These are phyloP conservation scores for Crocallis elinguaria DNA, from an alignment of 2,888 invertebrate genomes.

Conservation along the genomic window DNA sequence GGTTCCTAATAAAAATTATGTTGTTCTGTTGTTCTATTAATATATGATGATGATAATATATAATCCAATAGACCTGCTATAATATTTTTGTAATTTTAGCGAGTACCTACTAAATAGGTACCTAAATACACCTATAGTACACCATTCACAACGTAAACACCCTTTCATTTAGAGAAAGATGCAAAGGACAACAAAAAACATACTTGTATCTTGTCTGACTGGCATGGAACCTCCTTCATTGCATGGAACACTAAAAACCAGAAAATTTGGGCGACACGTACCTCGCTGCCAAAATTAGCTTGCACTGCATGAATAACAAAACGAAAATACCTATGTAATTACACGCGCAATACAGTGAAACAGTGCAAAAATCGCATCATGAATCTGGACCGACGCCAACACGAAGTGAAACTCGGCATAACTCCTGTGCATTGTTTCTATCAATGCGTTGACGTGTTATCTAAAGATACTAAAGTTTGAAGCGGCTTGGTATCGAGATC, in stretches of 20 bases:
- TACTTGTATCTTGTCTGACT: too few relatives aligned
- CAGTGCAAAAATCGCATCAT: conserved; percentile 24
- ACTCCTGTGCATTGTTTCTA: conserved; percentile 21
- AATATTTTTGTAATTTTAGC: too few relatives aligned
- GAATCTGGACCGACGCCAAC: conserved; percentile 21
- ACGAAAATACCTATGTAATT: background rate
- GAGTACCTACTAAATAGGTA: too few relatives aligned
- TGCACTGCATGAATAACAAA: conserved; percentile 15
- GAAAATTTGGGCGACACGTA: conserved; percentile 10
- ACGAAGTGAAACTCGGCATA: conserved; percentile 11
- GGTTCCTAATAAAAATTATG: background rate
- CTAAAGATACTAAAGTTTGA: background rate
- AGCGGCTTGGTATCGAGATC: conserved; percentile 40
- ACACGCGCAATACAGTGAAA: background rate
- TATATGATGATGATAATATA: too few relatives aligned
- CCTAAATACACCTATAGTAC: too few relatives aligned
- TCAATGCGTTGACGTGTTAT: conserved; percentile 21
- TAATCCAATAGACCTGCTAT: too few relatives aligned
- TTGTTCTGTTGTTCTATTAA: too few relatives aligned
- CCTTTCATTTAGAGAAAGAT: too few relatives aligned
- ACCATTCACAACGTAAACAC: too few relatives aligned
- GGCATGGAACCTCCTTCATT: too few relatives aligned
- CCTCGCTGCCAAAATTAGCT: conserved; percentile 22
- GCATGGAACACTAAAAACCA: too few relatives aligned
- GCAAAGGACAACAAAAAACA: too few relatives aligned